A percentile compares a stretch with the other conserved stretches of the same genome.
Evolutionary conservation across 1,140 invertebrate genomes (phyloP).

Genomic region (Drosophila lacteicornis): DNA sequence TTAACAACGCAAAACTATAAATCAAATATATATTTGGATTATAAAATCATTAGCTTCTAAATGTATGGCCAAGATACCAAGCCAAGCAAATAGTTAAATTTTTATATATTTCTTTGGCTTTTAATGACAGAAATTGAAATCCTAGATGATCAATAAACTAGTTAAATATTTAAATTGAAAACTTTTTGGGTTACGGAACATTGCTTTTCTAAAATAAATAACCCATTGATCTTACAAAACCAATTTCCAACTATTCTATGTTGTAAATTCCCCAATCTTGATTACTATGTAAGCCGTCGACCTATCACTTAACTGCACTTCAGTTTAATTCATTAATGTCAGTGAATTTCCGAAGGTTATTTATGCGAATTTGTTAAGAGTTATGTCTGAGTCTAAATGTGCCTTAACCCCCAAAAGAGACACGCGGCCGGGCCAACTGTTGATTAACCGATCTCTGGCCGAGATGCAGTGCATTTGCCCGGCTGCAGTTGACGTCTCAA

Average conservation of each 20-base stretch:
- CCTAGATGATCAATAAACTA: too few species aligned
- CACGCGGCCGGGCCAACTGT: constrained; percentile 26
- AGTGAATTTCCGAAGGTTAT: constrained; percentile 30
- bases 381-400: neutral
- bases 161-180: too few species aligned
- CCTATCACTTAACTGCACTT: constrained; percentile 7
- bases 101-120: too few species aligned
- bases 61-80: too few species aligned
- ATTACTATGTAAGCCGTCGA: neutral
- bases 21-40: too few species aligned
- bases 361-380: constrained; percentile 5
- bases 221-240: neutral
- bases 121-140: too few species aligned
- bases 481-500: constrained; percentile 46
- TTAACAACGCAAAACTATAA: too few species aligned
- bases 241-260: neutral
- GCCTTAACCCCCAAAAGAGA: constrained; percentile 6
- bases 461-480: constrained; percentile 32
- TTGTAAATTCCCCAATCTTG: too few species aligned
- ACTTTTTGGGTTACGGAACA: too few species aligned
- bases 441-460: constrained; percentile 42
- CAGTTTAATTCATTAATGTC: constrained; percentile 16
- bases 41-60: too few species aligned
- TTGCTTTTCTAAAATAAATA: too few species aligned
- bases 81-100: too few species aligned